Evolutionary conservation across 2,888 invertebrate species (phyloP).

Genomic region (Rhopalosiphum nymphaeae): DNA sequence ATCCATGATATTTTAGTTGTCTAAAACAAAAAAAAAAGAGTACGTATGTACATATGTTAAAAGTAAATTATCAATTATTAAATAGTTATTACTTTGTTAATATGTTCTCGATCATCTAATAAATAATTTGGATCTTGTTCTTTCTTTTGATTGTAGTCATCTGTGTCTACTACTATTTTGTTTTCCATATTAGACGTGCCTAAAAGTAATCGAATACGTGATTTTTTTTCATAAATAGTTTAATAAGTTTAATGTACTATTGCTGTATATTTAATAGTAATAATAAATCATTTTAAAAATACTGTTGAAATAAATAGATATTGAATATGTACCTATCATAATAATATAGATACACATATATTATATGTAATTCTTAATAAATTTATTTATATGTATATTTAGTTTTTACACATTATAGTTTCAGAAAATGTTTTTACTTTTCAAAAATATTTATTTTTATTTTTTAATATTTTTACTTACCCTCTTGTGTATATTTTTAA

Average conservation of each 20-base stretch:
- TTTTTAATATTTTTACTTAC: not conserved
- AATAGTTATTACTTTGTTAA: constrained; percentile 23
- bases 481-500: not conserved
- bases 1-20: constrained; percentile 67
- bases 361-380: not conserved
- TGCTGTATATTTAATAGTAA: not conserved
- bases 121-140: constrained; percentile 3
- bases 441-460: not conserved
- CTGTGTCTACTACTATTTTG: constrained; percentile 27
- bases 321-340: no score
- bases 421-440: not conserved
- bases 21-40: not conserved
- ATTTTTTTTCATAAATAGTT: not conserved
- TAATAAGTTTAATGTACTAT: not conserved
- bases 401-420: not conserved
- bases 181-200: constrained; percentile 11
- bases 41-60: not conserved
- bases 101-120: not conserved
- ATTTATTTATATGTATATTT: not conserved
- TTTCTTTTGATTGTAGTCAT: not conserved
- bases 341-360: not conserved
- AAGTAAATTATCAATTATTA: not conserved
- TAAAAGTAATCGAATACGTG: not conserved
- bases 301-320: not conserved
- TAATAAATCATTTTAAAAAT: not conserved